Percentiles rank a stretch among this genome's conserved stretches.
These are phyloP conservation scores for Synergus japonicus DNA, from an alignment of 2,888 invertebrate genomes.

Conservation along the genomic window DNA sequence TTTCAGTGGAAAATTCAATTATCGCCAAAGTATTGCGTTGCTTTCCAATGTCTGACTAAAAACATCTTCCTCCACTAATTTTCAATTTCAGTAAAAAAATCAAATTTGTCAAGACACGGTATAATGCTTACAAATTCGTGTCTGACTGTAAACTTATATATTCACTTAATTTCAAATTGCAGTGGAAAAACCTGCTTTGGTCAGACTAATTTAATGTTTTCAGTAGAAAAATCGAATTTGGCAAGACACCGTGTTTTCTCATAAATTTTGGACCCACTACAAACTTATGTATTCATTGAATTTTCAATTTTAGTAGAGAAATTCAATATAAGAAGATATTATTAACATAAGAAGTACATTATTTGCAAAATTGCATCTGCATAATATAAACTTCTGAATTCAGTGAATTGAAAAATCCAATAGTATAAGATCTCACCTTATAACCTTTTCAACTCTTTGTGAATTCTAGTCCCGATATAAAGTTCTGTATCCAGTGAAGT, in stretches of 20 bases:
- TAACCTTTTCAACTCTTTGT: neutral
- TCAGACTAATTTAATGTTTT: no score
- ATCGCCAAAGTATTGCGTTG: neutral
- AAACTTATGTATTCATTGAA: neutral
- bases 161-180: neutral
- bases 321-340: no score
- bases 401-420: conserved; percentile 1
- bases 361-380: neutral
- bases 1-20: neutral
- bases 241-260: neutral
- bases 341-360: neutral
- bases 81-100: neutral
- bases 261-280: neutral
- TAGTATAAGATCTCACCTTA: neutral
- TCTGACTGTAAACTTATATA: neutral
- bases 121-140: neutral
- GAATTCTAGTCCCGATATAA: neutral
- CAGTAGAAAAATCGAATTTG: neutral
- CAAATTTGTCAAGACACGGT: neutral
- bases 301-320: no score
- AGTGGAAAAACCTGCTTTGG: neutral
- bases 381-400: neutral
- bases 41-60: neutral
- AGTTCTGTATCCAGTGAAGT: neutral
- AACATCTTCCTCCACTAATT: neutral